Evolutionary conservation across 1,140 invertebrate species (phyloP).

Genomic region (Heterodera schachtii): DNA sequence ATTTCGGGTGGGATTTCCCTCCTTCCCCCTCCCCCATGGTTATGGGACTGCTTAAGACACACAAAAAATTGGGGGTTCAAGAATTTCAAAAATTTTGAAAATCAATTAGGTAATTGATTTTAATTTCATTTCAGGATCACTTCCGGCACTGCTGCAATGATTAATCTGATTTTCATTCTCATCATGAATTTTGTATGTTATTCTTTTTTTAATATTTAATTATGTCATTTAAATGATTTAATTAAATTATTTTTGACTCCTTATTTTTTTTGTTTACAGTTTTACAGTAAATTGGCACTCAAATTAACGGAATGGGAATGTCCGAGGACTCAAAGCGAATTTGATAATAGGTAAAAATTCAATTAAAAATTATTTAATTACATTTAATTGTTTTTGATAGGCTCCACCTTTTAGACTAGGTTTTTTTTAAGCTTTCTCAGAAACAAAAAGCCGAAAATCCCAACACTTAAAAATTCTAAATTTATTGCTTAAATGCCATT

Average conservation of each 20-base stretch:
- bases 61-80: not conserved
- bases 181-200: conserved; percentile 57
- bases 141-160: conserved; percentile 59
- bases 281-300: conserved; percentile 85
- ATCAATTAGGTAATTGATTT: not conserved
- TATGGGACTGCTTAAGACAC: not conserved
- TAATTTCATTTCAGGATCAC: conserved; percentile 41
- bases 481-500: no score
- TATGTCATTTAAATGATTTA: not conserved
- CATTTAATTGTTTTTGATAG: no score
- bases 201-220: no score
- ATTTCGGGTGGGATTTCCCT: no score
- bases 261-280: conserved; percentile 63
- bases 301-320: conserved; percentile 91
- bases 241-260: not conserved
- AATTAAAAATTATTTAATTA: no score
- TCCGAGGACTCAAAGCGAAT: conserved; percentile 91
- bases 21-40: not conserved
- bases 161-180: conserved; percentile 61
- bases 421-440: no score
- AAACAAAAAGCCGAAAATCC: no score
- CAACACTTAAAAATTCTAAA: no score
- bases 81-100: no score
- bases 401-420: no score
- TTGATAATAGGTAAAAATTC: conserved; percentile 79